These are phyloP conservation scores for Indicator indicator DNA, from an alignment of 2,113 vertebrate species.

Conservation along the genomic window DNA sequence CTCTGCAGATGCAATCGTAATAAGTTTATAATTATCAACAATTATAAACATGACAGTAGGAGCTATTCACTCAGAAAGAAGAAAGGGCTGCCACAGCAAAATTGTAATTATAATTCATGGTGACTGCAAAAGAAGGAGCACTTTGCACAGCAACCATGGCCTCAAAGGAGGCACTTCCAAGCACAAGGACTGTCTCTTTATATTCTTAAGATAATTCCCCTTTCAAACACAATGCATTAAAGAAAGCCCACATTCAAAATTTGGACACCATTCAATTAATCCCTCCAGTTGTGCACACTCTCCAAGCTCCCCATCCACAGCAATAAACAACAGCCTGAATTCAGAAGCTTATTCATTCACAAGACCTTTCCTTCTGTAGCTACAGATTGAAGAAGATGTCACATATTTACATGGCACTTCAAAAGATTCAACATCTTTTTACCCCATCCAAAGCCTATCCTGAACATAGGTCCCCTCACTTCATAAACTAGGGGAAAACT, in stretches of 20 bases:
- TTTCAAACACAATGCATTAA: not conserved
- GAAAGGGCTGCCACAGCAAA: conserved; percentile 23
- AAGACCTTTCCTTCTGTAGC: not conserved
- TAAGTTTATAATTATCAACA: conserved; percentile 30
- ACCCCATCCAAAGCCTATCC: not conserved
- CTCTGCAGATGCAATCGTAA: not conserved
- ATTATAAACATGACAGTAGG: not conserved
- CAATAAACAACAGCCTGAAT: not conserved
- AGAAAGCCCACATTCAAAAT: not conserved
- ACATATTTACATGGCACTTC: not conserved
- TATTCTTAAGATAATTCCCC: not conserved
- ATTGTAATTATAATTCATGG: not conserved
- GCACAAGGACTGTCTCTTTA: not conserved
- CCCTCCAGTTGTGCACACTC: not conserved
- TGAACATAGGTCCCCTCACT: not conserved
- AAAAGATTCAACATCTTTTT: not conserved
- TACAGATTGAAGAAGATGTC: not conserved
- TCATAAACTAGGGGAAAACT: not conserved
- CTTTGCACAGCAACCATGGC: not conserved
- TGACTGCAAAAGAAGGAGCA: not conserved
- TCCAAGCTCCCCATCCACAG: not conserved
- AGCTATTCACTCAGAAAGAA: not conserved
- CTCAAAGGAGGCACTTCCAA: not conserved
- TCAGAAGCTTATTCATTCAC: not conserved
- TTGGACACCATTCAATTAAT: not conserved